Conservation (phyloP, 2,113 vertebrate genomes). For the Tyto alba region DNA sequence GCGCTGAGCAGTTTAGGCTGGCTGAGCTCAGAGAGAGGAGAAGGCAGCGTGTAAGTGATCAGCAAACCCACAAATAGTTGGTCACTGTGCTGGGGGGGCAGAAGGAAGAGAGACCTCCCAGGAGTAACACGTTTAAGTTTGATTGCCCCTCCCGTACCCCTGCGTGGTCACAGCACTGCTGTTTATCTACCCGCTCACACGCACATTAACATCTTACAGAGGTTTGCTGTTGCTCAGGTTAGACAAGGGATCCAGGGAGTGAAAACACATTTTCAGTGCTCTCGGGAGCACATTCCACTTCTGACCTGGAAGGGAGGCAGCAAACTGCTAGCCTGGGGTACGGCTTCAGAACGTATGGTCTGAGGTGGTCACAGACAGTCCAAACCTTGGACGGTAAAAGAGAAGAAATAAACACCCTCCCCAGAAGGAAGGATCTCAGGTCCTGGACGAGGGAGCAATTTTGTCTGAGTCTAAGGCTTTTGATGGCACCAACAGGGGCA, state of each 20-base stretch:
- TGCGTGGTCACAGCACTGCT: accelerated
- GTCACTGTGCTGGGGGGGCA: accelerated
- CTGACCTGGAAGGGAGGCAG: background rate
- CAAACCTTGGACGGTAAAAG: no score
- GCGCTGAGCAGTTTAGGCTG: accelerated
- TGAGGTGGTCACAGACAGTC: background rate
- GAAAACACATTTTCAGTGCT: background rate
- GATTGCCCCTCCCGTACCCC: background rate
- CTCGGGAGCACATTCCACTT: background rate
- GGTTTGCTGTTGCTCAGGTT: no score
- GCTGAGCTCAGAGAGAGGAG: accelerated
- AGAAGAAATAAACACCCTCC: background rate
- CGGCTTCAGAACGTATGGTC: accelerated
- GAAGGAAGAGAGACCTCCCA: background rate
- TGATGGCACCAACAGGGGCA: accelerated
- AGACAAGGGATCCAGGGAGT: background rate
- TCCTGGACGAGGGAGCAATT: accelerated
- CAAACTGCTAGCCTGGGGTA: background rate
- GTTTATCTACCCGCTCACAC: background rate
- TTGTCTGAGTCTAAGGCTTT: background rate
- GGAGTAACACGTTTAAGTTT: accelerated
- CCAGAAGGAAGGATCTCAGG: no score
- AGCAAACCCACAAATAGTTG: background rate
- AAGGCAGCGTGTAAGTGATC: accelerated
- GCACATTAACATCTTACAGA: background rate